Percentiles rank a stretch among this genome's conserved stretches.
phyloP scores from a whole-genome alignment of 92 coral and sea anemone genomes.

The Parazoanthus atlanticus region DNA sequence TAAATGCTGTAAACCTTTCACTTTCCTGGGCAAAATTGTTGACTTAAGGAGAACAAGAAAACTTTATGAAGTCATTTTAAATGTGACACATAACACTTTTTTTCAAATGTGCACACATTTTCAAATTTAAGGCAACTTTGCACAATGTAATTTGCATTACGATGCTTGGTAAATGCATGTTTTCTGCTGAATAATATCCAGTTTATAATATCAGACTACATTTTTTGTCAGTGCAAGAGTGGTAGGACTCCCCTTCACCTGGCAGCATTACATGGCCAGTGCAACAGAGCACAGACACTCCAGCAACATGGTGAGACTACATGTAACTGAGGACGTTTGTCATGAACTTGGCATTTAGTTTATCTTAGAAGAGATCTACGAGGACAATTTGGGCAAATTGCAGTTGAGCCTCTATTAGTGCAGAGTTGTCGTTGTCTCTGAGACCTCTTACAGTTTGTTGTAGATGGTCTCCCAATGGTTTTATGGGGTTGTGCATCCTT shows the following conservation, averaged over 20 bases:
- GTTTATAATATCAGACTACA: too few relatives aligned
- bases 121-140: too few relatives aligned
- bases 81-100: too few relatives aligned
- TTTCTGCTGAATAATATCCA: too few relatives aligned
- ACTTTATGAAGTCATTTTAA: too few relatives aligned
- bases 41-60: too few relatives aligned
- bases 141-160: too few relatives aligned
- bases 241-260: constrained; percentile 95
- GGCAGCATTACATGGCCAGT: constrained; percentile 97
- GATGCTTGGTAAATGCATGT: too few relatives aligned
- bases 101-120: too few relatives aligned
- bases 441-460: not conserved
- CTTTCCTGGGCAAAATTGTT: too few relatives aligned
- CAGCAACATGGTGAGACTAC: constrained; percentile 79
- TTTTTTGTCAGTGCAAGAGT: constrained; percentile 76
- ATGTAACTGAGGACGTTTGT: too few relatives aligned
- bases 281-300: constrained; percentile 91
- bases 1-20: too few relatives aligned
- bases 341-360: not conserved
- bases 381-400: not conserved
- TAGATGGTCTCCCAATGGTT: not conserved
- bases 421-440: not conserved
- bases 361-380: not conserved
- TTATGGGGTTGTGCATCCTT: not conserved
- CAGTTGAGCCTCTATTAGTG: not conserved